Conservation (phyloP, 2,888 invertebrate genomes). For the Dicycla oo region DNA sequence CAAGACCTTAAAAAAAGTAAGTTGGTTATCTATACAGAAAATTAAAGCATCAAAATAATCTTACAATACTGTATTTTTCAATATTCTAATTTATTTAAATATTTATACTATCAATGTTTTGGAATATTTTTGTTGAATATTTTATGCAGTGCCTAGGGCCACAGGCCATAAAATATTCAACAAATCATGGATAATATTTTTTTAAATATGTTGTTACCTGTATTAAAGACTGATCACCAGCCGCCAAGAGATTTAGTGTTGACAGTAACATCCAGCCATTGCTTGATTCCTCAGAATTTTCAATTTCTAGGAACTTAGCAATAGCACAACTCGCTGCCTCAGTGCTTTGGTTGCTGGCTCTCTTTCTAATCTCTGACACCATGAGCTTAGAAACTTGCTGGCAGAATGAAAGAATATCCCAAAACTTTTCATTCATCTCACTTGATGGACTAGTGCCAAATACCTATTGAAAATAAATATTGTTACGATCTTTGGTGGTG, state of each 20-base stretch:
- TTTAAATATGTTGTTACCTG: conserved; percentile 90
- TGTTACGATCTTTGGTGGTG: not conserved
- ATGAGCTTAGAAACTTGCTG: conserved; percentile 98
- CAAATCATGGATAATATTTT: too few species aligned
- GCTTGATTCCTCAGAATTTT: conserved; percentile 97
- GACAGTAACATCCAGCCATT: conserved; percentile 99
- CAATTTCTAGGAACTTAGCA: conserved; percentile 98
- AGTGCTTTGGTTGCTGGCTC: conserved; percentile 98
- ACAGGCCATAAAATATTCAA: too few species aligned
- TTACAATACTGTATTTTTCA: too few species aligned
- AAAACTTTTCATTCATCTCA: conserved; percentile 99
- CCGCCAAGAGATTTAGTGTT: conserved; percentile 97
- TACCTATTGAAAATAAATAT: conserved; percentile 91
- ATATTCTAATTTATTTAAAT: too few species aligned
- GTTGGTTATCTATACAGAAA: too few species aligned
- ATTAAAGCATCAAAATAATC: too few species aligned
- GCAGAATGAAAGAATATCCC: conserved; percentile 98
- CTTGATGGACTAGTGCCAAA: conserved; percentile 98
- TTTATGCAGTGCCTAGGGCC: too few species aligned
- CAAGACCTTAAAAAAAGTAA: too few species aligned
- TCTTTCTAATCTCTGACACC: conserved; percentile 98
- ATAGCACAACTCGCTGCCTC: conserved; percentile 99
- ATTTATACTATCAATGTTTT: too few species aligned
- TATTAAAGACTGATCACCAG: conserved; percentile 96
- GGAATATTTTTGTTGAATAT: too few species aligned